A percentile compares a stretch with the other conserved stretches of the same genome.
Conservation (phyloP, 2,888 invertebrate species). For the Corythucha ciliata region DNA sequence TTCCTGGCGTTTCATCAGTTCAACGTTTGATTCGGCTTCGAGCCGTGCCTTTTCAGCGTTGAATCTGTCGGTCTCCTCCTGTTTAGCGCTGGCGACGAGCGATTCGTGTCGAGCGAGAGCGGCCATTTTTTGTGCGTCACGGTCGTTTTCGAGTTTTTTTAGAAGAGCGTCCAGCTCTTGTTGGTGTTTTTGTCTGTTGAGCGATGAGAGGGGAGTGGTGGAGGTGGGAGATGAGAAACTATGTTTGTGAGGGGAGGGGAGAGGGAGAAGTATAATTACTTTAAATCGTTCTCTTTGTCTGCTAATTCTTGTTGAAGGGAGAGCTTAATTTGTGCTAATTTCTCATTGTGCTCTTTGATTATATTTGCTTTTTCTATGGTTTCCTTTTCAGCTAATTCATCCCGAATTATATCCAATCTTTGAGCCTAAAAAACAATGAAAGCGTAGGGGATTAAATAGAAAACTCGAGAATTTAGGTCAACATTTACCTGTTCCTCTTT, state of each 20-base stretch:
- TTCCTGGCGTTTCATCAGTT: constrained; percentile 5
- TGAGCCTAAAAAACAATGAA: constrained; percentile 32
- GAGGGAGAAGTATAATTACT: constrained; percentile 25
- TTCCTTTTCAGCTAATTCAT: constrained; percentile 41
- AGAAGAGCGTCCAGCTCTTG: constrained; percentile 17
- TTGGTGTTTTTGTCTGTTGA: constrained; percentile 18
- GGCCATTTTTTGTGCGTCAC: constrained; percentile 8
- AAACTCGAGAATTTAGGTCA: constrained; percentile 29
- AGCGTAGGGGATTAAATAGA: background rate
- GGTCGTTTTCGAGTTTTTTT: constrained; percentile 20
- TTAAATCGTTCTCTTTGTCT: constrained; percentile 39
- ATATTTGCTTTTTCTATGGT: constrained; percentile 38
- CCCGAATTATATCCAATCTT: constrained; percentile 42
- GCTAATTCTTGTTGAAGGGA: constrained; percentile 33
- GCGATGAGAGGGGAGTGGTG: no score
- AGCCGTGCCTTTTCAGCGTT: constrained; percentile 38
- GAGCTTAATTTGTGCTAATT: constrained; percentile 24
- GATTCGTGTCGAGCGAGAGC: constrained; percentile 13
- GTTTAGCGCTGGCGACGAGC: constrained; percentile 32
- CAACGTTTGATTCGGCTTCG: constrained; percentile 30
- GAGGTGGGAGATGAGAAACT: no score
- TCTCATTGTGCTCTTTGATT: constrained; percentile 37
- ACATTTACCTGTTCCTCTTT: constrained; percentile 31
- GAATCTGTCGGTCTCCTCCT: constrained; percentile 34
- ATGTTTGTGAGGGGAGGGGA: no score